Percentiles rank a stretch among this genome's conserved stretches.
Evolutionary conservation across 2,888 invertebrate species (phyloP).

Genomic region (Anagyrus pseudococci): DNA sequence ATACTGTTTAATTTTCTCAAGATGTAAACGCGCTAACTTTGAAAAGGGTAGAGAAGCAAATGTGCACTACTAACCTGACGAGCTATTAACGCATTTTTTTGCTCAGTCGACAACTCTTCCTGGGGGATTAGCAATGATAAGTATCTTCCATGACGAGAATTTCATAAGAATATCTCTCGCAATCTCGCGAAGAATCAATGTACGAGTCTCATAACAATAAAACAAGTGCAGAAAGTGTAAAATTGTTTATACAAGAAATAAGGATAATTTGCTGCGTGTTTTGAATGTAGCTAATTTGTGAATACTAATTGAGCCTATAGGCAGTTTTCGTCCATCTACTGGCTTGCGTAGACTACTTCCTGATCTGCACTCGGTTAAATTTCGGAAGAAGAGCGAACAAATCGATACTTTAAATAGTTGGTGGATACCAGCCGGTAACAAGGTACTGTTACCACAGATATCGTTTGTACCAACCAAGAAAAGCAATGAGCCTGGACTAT

Average conservation of each 20-base stretch:
- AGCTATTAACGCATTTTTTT: constrained; percentile 54
- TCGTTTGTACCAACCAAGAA: constrained; percentile 38
- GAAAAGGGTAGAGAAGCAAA: constrained; percentile 35
- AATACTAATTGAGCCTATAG: too few species aligned
- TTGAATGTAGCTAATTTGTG: too few species aligned
- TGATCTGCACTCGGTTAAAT: constrained; percentile 43
- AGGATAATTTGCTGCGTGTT: too few species aligned
- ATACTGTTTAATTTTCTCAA: not conserved
- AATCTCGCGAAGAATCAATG: too few species aligned
- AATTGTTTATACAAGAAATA: too few species aligned
- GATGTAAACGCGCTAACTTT: constrained; percentile 29
- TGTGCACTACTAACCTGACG: constrained; percentile 56
- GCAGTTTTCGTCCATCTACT: constrained; percentile 44
- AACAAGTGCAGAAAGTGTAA: too few species aligned
- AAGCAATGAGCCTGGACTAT: constrained; percentile 36
- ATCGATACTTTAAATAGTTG: constrained; percentile 41
- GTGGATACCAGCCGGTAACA: constrained; percentile 37
- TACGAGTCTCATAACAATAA: too few species aligned
- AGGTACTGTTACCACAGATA: constrained; percentile 32
- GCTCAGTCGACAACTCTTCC: constrained; percentile 55
- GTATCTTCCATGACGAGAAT: constrained; percentile 54
- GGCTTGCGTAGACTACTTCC: constrained; percentile 43
- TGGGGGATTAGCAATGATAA: constrained; percentile 51
- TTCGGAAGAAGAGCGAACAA: constrained; percentile 36
- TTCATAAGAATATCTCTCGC: constrained; percentile 31